A percentile compares a stretch with the other conserved stretches of the same genome.
Conservation (phyloP, 2,888 invertebrate species). For the Cephus pygmeus region DNA sequence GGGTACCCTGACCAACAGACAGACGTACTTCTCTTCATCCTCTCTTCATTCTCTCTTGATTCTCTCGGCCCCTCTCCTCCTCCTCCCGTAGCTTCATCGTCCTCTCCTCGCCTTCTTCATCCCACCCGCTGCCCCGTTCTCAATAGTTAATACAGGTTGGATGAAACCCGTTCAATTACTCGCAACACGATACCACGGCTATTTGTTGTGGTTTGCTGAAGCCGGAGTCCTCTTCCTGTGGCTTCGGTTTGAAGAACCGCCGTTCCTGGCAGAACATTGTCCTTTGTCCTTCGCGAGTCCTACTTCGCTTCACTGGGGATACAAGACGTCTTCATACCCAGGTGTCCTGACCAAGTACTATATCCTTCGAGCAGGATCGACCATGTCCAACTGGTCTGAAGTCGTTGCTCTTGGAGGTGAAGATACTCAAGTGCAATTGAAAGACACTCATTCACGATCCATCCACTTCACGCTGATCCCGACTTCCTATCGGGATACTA, state of each 20-base stretch:
- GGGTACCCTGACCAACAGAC: constrained; percentile 37
- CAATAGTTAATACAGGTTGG: constrained; percentile 54
- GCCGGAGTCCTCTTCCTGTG: constrained; percentile 14
- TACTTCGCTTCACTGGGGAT: not conserved
- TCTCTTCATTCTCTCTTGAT: constrained; percentile 7
- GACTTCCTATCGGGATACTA: not conserved
- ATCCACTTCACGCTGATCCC: not conserved
- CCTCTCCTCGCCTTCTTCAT: constrained; percentile 9
- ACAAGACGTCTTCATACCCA: not conserved
- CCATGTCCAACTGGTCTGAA: not conserved
- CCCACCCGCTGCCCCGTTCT: constrained; percentile 34
- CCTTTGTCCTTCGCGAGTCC: constrained; percentile 8
- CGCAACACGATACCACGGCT: constrained; percentile 58
- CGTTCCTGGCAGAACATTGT: not conserved
- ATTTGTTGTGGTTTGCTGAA: constrained; percentile 57
- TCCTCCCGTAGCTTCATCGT: constrained; percentile 2
- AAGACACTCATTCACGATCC: not conserved
- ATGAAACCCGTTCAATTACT: constrained; percentile 59
- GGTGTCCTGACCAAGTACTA: not conserved
- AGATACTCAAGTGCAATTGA: not conserved
- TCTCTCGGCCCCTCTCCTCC: not conserved
- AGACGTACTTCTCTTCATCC: constrained; percentile 22
- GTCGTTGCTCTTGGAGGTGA: not conserved
- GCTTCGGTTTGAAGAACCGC: not conserved
- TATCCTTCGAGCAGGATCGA: not conserved